Evolutionary conservation across 1,140 invertebrate species (phyloP), one percentile per base, ranked within the genome.

Genomic region (Plodia interpunctella): DNA sequence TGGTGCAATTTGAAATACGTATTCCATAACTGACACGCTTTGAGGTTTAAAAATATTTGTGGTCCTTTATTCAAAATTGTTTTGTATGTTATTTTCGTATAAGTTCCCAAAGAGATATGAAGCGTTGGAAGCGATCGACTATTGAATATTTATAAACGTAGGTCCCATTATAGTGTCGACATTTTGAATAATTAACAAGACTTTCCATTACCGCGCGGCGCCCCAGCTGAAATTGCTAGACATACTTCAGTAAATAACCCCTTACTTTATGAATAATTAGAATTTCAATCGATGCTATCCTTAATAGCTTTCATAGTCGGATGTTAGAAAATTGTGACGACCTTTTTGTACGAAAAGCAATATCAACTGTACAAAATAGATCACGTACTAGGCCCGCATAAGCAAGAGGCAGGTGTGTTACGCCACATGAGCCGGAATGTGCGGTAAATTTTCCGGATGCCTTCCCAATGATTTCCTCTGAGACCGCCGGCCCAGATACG

Each of bases 381-480:
- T 78, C 80, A 87, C 77, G 83, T 82, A 81, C 72, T 63, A 80
- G 75, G 78, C 55, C 63, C 69, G 73, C 72, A 78, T 79, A 79
- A 82, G 72, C 76, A 78, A 79, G 71, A 73, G 78, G 78, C 80
- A 86, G 79, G 84, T 84, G 73, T 71, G 76, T 78, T 78, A 72
- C 77, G 76, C 76, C 74, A 76, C 77, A 74, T 80, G 70, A 76
- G 76, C 65, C 74, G 78, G 76, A 80, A 78, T 81, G 80, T 66
- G 78, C 84, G 83, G 78, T 87, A 86, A 87, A 92, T 92, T 92
- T 92, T 92, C 90, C 91, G 85, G 90, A 91, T 92, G 91, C 92
- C 92, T 92, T 92, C 91, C 92, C 92, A 92, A 92, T 93, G 92
- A 93, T 92, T 93, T 93, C 92, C 92, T 92, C 89, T 76, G 92